phyloP scores from a whole-genome alignment of 2,797 vertebrate genomes.

The Arrhamphus sclerolepis region DNA sequence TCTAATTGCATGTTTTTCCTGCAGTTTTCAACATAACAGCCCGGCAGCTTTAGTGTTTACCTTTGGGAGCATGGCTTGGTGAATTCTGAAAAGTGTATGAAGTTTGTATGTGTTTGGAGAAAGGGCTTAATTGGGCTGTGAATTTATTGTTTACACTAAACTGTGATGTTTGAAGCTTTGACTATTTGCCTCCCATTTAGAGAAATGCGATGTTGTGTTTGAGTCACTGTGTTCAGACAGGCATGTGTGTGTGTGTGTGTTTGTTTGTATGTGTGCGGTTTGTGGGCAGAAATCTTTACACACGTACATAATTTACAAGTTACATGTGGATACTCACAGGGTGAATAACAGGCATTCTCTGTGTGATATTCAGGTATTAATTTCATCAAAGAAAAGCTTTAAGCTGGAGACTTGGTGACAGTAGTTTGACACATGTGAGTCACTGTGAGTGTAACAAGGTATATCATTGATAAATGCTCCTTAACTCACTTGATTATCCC shows the following conservation, averaged over 20 bases:
- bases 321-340: not conserved
- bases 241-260: not conserved
- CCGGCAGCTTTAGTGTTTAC: constrained; percentile 71
- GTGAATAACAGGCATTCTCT: too few relatives aligned
- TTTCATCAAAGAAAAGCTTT: not conserved
- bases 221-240: constrained; percentile 16
- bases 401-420: not conserved
- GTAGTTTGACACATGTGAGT: too few relatives aligned
- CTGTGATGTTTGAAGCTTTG: constrained; percentile 56
- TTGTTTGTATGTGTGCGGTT: not conserved
- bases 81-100: constrained; percentile 34
- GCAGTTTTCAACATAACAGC: constrained; percentile 60
- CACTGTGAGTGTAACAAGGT: not conserved
- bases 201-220: constrained; percentile 22
- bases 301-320: not conserved
- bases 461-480: not conserved
- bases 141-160: constrained; percentile 55
- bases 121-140: constrained; percentile 49
- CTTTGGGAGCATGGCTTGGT: constrained; percentile 53
- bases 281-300: not conserved
- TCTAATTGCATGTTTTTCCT: constrained; percentile 56
- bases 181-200: constrained; percentile 60
- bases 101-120: constrained; percentile 28
- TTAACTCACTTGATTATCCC: not conserved
- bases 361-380: not conserved